Evolutionary conservation across 2,113 vertebrate species (phyloP).

Genomic region (Limanda limanda): DNA sequence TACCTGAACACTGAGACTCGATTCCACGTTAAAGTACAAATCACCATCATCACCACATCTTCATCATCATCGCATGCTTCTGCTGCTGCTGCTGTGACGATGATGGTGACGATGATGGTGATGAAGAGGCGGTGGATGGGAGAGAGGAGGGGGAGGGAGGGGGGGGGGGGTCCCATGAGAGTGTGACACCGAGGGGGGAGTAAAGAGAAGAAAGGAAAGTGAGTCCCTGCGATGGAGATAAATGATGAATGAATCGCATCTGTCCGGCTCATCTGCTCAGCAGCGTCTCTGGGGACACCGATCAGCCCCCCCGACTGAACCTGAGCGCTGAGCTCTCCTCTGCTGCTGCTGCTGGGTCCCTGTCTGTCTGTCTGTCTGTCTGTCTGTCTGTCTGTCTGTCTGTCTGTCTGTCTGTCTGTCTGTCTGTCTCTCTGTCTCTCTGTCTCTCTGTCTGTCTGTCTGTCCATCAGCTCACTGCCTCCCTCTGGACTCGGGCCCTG

Average conservation of each 20-base stretch:
- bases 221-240: slow-evolving; percentile 58
- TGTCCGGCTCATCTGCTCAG: slow-evolving; percentile 46
- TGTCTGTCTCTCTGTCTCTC: background rate
- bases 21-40: too few species aligned
- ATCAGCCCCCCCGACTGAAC: slow-evolving; percentile 22
- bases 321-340: slow-evolving; percentile 21
- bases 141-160: too few species aligned
- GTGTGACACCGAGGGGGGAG: slow-evolving; percentile 8
- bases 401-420: background rate
- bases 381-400: slow-evolving; percentile 1
- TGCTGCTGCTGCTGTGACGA: background rate
- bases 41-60: slow-evolving; percentile 7
- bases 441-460: background rate
- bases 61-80: background rate
- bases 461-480: background rate
- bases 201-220: slow-evolving; percentile 20
- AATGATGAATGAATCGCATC: slow-evolving; percentile 78
- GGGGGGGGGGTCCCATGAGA: slow-evolving; percentile 24
- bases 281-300: slow-evolving; percentile 41
- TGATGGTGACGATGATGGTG: background rate
- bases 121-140: background rate
- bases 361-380: background rate
- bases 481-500: background rate
- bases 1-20: too few species aligned
- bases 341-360: slow-evolving; percentile 16